Conservation (phyloP, 1,140 invertebrate species). For the Sweltsa coloradensis region DNA sequence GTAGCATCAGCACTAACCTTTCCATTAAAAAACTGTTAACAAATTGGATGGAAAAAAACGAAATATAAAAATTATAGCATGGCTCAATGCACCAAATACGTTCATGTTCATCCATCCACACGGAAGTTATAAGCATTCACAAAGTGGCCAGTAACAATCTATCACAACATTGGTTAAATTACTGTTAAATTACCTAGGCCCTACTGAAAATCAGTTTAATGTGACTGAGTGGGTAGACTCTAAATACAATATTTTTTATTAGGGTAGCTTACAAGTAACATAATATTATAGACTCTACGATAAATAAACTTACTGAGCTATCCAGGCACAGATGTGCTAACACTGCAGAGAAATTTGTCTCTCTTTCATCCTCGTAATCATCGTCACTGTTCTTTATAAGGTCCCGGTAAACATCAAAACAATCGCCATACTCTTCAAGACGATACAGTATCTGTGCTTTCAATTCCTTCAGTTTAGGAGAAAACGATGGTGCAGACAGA, state of each 20-base stretch:
- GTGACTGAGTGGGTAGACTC: too few species aligned
- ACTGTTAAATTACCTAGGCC: neutral
- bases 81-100: too few species aligned
- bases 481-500: slow-evolving; percentile 46
- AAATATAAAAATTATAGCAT: too few species aligned
- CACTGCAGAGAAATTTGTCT: slow-evolving; percentile 85
- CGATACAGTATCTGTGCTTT: slow-evolving; percentile 79
- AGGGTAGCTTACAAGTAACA: neutral
- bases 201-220: too few species aligned
- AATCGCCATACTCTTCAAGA: slow-evolving; percentile 68
- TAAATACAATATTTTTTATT: too few species aligned
- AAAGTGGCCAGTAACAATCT: too few species aligned
- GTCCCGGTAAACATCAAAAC: slow-evolving; percentile 71
- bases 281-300: neutral
- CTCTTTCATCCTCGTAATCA: slow-evolving; percentile 87
- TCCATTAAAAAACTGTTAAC: too few species aligned
- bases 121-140: too few species aligned
- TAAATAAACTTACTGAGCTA: slow-evolving; percentile 38
- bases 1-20: too few species aligned
- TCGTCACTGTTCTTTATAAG: slow-evolving; percentile 81
- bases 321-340: slow-evolving; percentile 59
- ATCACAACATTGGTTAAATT: too few species aligned
- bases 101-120: too few species aligned
- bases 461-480: slow-evolving; percentile 66
- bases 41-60: too few species aligned